These are phyloP conservation scores for Tonatia bakeri DNA, from an alignment of 2,113 vertebrate genomes.

Conservation along the genomic window DNA sequence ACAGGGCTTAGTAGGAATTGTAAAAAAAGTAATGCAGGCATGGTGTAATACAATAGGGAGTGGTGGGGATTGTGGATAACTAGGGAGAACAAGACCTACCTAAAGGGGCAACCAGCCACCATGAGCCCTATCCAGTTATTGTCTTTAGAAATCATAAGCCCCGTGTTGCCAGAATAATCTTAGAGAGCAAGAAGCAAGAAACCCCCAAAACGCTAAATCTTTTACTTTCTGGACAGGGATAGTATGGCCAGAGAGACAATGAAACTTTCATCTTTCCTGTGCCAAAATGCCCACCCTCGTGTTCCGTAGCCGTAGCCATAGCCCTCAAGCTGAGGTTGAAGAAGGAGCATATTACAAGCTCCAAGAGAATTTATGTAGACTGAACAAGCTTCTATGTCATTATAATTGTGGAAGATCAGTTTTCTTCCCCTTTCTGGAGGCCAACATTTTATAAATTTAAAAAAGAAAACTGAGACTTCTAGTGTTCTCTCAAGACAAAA, in stretches of 20 bases:
- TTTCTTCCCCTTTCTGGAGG: neutral
- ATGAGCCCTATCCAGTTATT: neutral
- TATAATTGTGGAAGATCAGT: neutral
- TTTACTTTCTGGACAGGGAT: neutral
- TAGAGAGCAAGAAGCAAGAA: neutral
- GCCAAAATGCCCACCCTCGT: neutral
- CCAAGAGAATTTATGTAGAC: fast-evolving
- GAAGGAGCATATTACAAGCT: neutral
- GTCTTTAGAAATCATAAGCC: neutral
- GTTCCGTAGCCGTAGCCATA: fast-evolving
- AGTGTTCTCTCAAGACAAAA: neutral
- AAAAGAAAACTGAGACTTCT: neutral
- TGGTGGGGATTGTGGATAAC: neutral
- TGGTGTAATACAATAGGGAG: neutral
- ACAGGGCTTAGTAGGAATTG: neutral
- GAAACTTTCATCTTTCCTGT: neutral
- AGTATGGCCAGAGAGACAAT: neutral
- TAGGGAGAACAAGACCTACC: neutral
- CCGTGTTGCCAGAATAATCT: neutral
- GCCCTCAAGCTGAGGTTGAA: neutral
- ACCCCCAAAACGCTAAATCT: neutral
- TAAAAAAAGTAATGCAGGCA: neutral
- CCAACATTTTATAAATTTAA: neutral
- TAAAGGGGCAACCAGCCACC: neutral
- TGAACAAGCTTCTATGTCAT: neutral